Evolutionary conservation across 2,888 invertebrate genomes (phyloP), one percentile per base, ranked within the genome.

Genomic region (Hofmannophila pseudospretella): DNA sequence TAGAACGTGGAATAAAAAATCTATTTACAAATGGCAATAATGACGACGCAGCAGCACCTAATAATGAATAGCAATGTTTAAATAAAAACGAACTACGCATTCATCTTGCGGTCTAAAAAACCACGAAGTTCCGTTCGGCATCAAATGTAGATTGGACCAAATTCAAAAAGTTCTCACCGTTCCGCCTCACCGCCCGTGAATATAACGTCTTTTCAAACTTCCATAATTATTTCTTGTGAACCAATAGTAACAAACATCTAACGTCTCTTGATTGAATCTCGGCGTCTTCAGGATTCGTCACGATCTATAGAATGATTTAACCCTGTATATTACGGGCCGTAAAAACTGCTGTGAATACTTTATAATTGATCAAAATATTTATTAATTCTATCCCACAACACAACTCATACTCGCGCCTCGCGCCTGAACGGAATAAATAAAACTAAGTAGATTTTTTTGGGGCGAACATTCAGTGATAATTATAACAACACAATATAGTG

Each of bases 81-180:
- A 32, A 38, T 32, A 38, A 27, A 35, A 42, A 38, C 34, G 28
- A 41, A 34, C 16, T 27, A 37, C 32, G n/a, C n/a, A 9, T 29
- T 23, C 54, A 59, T 53, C 53, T 64, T 67, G 72, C 45, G 70
- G 72, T 63, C 45, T 51, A 64, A 66, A 72, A 70, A 74, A 75
- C 66, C 74, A 48, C 53, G 46, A 57, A 65, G 62, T 65, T 74
- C 70, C 71, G 71, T 66, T 69, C 57, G 65, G 69, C 73, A 77
- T 79, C 78, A 75, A 76, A 80, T 78, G 69, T 73, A 79, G 74
- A 75, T 70, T 71, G 74, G 60, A 70, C 68, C 58, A 68, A 72
- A 71, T 69, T 69, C 59, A 43, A 76, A 75, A 73, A 61, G 76
- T 86, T 86, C 86, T 80, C 85, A 86, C 73, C 76, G 86, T 72